phyloP scores from a whole-genome alignment of 2,113 vertebrate species.

The Macquaria australasica region DNA sequence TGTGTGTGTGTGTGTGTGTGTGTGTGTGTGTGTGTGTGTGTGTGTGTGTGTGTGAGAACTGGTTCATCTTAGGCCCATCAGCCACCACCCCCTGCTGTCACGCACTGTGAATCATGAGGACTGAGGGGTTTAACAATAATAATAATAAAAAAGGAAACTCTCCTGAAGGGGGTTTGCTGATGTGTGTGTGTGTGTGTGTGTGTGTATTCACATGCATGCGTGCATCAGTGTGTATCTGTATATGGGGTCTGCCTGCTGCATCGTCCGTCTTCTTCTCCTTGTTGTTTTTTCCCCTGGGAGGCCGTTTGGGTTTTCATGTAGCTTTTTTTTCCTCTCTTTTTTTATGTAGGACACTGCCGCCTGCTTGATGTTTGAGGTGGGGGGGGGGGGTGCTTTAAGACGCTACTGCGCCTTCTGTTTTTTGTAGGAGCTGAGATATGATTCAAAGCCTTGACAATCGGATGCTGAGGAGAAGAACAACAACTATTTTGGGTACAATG shows the following conservation, averaged over 20 bases:
- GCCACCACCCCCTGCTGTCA: slow-evolving; percentile 49
- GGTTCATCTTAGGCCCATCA: slow-evolving; percentile 50
- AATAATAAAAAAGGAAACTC: slow-evolving; percentile 40
- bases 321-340: slow-evolving; percentile 5
- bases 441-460: slow-evolving; percentile 74
- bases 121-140: slow-evolving; percentile 44
- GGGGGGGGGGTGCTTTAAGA: slow-evolving; percentile 42
- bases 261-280: slow-evolving; percentile 57
- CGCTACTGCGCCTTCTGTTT: slow-evolving; percentile 61
- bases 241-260: slow-evolving; percentile 41
- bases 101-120: slow-evolving; percentile 61
- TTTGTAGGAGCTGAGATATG: slow-evolving; percentile 62
- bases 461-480: slow-evolving; percentile 68
- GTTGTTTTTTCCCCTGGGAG: slow-evolving; percentile 62
- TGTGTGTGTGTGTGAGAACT: slow-evolving; percentile 10
- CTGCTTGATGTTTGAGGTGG: slow-evolving; percentile 63
- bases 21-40: background rate
- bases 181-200: background rate
- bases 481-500: slow-evolving; percentile 72
- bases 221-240: slow-evolving; percentile 39
- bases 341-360: slow-evolving; percentile 74
- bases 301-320: slow-evolving; percentile 65
- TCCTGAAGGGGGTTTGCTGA: slow-evolving; percentile 49
- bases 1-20: background rate
- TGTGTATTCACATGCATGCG: background rate